A percentile compares a stretch with the other conserved stretches of the same genome.
phyloP scores from a whole-genome alignment of 2,888 invertebrate species.

The Spodoptera littoralis region DNA sequence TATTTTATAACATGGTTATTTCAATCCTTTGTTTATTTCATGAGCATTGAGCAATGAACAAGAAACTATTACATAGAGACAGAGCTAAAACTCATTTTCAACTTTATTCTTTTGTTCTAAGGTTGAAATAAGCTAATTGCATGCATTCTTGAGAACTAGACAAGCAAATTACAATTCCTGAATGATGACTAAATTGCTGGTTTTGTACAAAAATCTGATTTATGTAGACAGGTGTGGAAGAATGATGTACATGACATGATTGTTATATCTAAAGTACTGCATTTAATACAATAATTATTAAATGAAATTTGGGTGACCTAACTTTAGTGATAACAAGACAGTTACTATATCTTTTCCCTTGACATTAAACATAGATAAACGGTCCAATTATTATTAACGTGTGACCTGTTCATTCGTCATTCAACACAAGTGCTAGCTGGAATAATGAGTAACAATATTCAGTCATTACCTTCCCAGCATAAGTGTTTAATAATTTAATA shows the following conservation, averaged over 20 bases:
- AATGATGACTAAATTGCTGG: constrained; percentile 15
- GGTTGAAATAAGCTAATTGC: constrained; percentile 2
- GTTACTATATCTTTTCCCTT: constrained; percentile 20
- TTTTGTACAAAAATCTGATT: constrained; percentile 27
- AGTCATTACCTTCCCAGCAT: background rate
- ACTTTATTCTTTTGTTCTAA: constrained; percentile 15
- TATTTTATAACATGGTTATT: background rate
- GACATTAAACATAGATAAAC: constrained; percentile 21
- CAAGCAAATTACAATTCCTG: constrained; percentile 14
- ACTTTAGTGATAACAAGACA: constrained; percentile 19
- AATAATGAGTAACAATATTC: constrained; percentile 34
- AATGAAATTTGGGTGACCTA: constrained; percentile 17
- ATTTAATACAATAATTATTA: constrained; percentile 2
- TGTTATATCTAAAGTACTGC: background rate
- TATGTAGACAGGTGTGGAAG: constrained; percentile 1
- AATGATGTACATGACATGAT: constrained; percentile 3
- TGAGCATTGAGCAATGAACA: constrained; percentile 1
- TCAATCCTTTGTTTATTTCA: constrained; percentile 36
- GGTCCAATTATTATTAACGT: constrained; percentile 7
- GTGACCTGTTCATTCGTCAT: constrained; percentile 34
- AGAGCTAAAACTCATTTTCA: background rate
- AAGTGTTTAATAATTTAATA: background rate
- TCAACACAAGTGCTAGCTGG: constrained; percentile 21
- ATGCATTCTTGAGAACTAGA: constrained; percentile 8
- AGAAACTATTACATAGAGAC: constrained; percentile 1